phyloP scores from a whole-genome alignment of 2,888 invertebrate genomes.

The Caenorhabditis parvicauda region DNA sequence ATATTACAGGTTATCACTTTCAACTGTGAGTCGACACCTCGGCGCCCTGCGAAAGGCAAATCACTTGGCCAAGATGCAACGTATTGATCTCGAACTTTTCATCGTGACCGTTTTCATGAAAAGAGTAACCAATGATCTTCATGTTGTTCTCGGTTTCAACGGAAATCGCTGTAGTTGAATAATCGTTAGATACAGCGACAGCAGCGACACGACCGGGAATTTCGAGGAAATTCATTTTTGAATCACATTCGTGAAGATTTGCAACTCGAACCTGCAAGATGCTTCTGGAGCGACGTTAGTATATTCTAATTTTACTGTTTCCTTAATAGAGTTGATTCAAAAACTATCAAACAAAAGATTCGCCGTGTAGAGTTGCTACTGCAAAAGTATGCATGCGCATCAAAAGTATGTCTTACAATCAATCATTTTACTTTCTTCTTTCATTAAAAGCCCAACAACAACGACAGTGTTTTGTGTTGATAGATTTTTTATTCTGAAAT shows the following conservation, averaged over 20 bases:
- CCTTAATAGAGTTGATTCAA: too few species aligned
- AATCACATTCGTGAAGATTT: slow-evolving; percentile 3
- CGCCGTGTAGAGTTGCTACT: too few species aligned
- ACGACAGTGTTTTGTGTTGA: too few species aligned
- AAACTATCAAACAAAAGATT: too few species aligned
- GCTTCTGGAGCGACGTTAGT: too few species aligned
- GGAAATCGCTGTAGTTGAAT: slow-evolving; percentile 15
- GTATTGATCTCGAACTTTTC: slow-evolving; percentile 17
- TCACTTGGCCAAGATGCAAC: slow-evolving; percentile 9
- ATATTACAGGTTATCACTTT: background rate
- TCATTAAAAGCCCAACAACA: too few species aligned
- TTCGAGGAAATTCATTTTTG: slow-evolving; percentile 7
- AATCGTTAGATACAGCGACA: slow-evolving; percentile 22
- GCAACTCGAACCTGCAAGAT: too few species aligned
- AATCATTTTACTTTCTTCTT: too few species aligned
- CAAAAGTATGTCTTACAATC: too few species aligned
- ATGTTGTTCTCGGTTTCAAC: slow-evolving; percentile 26
- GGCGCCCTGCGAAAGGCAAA: slow-evolving; percentile 28
- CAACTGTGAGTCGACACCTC: slow-evolving; percentile 11
- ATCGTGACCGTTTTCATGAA: slow-evolving; percentile 10
- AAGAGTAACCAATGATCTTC: slow-evolving; percentile 19
- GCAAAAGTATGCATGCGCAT: too few species aligned
- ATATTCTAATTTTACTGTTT: too few species aligned
- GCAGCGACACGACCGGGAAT: slow-evolving; percentile 16
- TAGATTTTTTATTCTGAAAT: too few species aligned